Percentiles rank a stretch among this genome's conserved stretches.
Conservation (phyloP, 1,140 invertebrate species). For the Ylistrum balloti region DNA sequence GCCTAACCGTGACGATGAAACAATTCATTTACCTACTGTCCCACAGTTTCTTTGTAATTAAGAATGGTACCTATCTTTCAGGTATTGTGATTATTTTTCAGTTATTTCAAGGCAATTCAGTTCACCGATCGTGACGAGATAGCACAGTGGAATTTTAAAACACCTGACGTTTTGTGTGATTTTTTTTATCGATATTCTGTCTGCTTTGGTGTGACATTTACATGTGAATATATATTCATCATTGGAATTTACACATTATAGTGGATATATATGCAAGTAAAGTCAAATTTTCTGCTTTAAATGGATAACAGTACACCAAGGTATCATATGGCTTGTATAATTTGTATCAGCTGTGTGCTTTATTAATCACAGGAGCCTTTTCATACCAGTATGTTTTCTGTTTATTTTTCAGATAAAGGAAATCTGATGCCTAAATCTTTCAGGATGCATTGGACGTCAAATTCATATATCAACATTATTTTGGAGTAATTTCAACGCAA, state of each 20-base stretch:
- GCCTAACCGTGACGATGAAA: slow-evolving; percentile 25
- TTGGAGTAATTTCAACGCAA: background rate
- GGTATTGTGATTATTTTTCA: slow-evolving; percentile 23
- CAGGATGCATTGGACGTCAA: background rate
- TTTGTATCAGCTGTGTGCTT: background rate
- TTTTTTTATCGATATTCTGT: slow-evolving; percentile 1
- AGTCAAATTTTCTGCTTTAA: background rate
- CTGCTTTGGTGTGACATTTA: background rate
- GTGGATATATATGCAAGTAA: background rate
- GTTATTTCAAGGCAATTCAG: background rate
- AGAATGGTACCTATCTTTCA: background rate
- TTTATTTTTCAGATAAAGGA: slow-evolving; percentile 8
- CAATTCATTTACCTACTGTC: background rate
- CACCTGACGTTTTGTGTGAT: slow-evolving; percentile 16
- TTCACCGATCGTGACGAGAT: background rate
- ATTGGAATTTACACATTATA: background rate
- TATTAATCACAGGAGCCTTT: background rate
- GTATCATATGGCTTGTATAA: background rate
- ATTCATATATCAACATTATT: background rate
- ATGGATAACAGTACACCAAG: background rate
- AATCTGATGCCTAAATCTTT: background rate
- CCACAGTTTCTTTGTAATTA: slow-evolving; percentile 16
- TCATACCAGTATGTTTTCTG: background rate
- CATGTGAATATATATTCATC: slow-evolving; percentile 6
- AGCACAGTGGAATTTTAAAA: background rate